phyloP scores from a whole-genome alignment of 2,113 vertebrate species.

The Oceanites oceanicus region DNA sequence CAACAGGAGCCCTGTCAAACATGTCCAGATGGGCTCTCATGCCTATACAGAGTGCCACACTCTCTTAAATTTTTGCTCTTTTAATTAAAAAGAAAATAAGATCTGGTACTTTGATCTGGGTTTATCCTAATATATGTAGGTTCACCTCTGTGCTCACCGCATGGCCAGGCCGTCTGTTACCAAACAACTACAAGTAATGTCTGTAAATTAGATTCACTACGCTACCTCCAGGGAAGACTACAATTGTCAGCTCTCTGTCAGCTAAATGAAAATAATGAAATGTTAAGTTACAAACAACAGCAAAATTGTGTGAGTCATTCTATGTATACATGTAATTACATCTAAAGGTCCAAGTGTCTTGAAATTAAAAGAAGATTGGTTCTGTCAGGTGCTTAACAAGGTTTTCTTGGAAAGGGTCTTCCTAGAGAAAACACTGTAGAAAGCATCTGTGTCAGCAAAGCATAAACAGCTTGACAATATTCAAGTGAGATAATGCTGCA shows the following conservation, averaged over 20 bases:
- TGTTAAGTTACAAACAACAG: slow-evolving; percentile 22
- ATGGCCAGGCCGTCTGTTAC: not conserved
- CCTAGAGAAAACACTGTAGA: not conserved
- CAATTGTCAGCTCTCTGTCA: slow-evolving; percentile 43
- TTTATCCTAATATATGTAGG: not conserved
- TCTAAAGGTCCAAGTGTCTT: slow-evolving; percentile 9
- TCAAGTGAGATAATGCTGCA: fast-evolving
- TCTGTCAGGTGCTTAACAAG: slow-evolving; percentile 34
- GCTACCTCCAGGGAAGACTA: not conserved
- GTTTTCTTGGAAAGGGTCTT: slow-evolving; percentile 14
- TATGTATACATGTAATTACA: slow-evolving; percentile 38
- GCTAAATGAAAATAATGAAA: slow-evolving; percentile 53
- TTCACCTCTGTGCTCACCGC: not conserved
- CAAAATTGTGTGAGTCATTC: slow-evolving; percentile 38
- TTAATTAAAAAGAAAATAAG: slow-evolving; percentile 21
- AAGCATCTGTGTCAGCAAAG: not conserved
- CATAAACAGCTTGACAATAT: not conserved
- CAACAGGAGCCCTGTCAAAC: not conserved
- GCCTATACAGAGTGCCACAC: not conserved
- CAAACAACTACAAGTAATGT: not conserved
- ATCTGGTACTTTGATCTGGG: not conserved
- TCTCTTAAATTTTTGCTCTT: not conserved
- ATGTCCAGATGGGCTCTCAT: not conserved
- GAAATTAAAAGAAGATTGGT: slow-evolving; percentile 47
- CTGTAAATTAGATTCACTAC: slow-evolving; percentile 34